Base-by-base conservation (phyloP, 2,888 invertebrate species). In the Micoletzkya japonica region DNA sequence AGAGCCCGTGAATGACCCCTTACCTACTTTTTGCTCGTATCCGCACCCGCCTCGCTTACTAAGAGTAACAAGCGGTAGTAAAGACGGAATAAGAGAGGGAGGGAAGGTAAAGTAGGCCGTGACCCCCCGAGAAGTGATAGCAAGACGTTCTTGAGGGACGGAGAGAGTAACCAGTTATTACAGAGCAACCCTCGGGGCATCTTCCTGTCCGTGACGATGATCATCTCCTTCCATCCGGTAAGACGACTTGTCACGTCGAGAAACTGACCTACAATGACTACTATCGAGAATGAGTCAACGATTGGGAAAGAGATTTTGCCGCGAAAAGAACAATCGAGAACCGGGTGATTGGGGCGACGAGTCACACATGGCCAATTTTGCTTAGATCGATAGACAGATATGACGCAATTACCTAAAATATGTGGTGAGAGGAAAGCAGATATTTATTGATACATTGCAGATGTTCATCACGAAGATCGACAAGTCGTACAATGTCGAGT, bases 401-500 rank as follows among this genome's bases (percentile, higher is more conserved):
- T n/a, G n/a, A n/a, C n/a, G n/a, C n/a, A n/a, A n/a, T n/a, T n/a
- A n/a, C n/a, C n/a, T n/a, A n/a, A n/a, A n/a, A n/a, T n/a, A n/a
- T n/a, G n/a, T n/a, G n/a, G n/a, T n/a, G n/a, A n/a, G n/a, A n/a
- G n/a, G n/a, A n/a, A n/a, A n/a, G n/a, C n/a, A n/a, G n/a, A n/a
- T n/a, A n/a, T n/a, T n/a, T n/a, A n/a, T n/a, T n/a, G n/a, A n/a
- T 44, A 10, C 44, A 20, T 60, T 75, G 24, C 50, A 76, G 77
- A 81, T 79, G 80, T 81, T 81, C 72, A 77, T 81, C 20, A 81
- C 81, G 24, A 80, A 79, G 70, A 75, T 80, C 37, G 81, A 81
- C 70, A 76, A 75, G 61, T 80, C 81, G 6, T 81, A 80, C 68
- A 78, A 79, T 69, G 77, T 81, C 34, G 79, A 80, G 70, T 81